Percentiles rank a stretch among this genome's conserved stretches.
Evolutionary conservation across 92 coral and sea anemone species (phyloP).

Genomic region (Porites cylindrica): DNA sequence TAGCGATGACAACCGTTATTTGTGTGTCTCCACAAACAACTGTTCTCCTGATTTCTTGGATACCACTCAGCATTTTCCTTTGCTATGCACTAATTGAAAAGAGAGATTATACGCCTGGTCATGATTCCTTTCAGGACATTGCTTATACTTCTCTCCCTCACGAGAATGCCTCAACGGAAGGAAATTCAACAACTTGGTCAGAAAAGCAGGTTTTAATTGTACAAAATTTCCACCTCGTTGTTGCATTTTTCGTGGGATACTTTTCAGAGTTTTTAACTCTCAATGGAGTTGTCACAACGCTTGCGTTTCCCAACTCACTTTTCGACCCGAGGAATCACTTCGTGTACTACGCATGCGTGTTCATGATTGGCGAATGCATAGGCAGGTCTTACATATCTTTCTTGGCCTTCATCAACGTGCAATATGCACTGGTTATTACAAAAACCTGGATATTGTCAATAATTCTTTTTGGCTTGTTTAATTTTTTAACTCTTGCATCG

Average conservation of each 20-base stretch:
- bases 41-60: slow-evolving; percentile 56
- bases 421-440: slow-evolving; percentile 38
- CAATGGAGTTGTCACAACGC: slow-evolving; percentile 78
- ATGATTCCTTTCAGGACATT: slow-evolving; percentile 21
- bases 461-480: slow-evolving; percentile 50
- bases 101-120: slow-evolving; percentile 2
- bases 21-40: slow-evolving; percentile 76
- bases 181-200: slow-evolving; percentile 33
- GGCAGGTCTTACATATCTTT: slow-evolving; percentile 74
- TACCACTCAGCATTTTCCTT: slow-evolving; percentile 52
- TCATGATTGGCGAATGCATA: slow-evolving; percentile 74
- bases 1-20: slow-evolving; percentile 77
- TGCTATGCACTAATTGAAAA: slow-evolving; percentile 60
- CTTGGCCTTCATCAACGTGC: slow-evolving; percentile 20
- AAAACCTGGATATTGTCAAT: slow-evolving; percentile 76
- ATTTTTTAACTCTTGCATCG: slow-evolving; percentile 65
- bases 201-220: slow-evolving; percentile 54
- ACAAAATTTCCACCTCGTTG: slow-evolving; percentile 41
- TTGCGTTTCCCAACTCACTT: slow-evolving; percentile 74
- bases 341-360: slow-evolving; percentile 71
- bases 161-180: slow-evolving; percentile 20
- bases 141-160: slow-evolving; percentile 44
- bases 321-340: slow-evolving; percentile 81
- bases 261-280: slow-evolving; percentile 72
- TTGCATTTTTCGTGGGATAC: slow-evolving; percentile 63